Evolutionary conservation across 2,797 vertebrate species (phyloP).

Genomic region (Coilia nasus): DNA sequence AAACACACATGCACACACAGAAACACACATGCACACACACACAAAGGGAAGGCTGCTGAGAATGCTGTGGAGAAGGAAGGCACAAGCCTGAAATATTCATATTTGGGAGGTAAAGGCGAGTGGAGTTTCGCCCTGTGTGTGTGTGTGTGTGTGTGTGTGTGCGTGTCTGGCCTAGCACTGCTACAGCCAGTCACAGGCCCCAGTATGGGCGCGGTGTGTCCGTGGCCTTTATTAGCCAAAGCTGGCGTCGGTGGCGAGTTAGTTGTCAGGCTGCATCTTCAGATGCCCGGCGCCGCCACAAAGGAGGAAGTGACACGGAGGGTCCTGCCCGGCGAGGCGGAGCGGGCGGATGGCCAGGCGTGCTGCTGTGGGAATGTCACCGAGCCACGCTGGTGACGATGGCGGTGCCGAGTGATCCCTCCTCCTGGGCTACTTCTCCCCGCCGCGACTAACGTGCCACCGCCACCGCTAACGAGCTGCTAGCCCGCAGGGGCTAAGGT

Average conservation of each 20-base stretch:
- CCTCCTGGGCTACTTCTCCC: neutral
- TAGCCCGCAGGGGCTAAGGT: slow-evolving; percentile 31
- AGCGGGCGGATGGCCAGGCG: neutral
- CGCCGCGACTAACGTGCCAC: neutral
- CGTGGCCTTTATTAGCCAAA: neutral
- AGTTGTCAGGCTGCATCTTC: neutral
- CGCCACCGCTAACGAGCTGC: slow-evolving; percentile 11
- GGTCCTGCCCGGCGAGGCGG: neutral
- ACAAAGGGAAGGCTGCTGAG: neutral
- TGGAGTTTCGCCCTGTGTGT: neutral
- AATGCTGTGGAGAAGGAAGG: neutral
- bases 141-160: neutral
- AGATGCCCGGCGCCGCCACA: neutral
- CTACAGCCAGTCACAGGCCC: neutral
- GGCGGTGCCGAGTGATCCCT: neutral
- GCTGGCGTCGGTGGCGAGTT: neutral
- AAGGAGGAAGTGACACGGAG: neutral
- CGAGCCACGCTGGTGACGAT: too few relatives aligned
- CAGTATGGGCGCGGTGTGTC: neutral
- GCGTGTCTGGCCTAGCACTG: neutral
- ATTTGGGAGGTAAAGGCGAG: neutral
- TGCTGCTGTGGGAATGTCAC: neutral
- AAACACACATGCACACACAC: too few relatives aligned
- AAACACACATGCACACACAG: too few relatives aligned
- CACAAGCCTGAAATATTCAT: neutral